These are phyloP conservation scores for Pandemis heparana DNA, from an alignment of 2,888 invertebrate genomes.

Conservation along the genomic window DNA sequence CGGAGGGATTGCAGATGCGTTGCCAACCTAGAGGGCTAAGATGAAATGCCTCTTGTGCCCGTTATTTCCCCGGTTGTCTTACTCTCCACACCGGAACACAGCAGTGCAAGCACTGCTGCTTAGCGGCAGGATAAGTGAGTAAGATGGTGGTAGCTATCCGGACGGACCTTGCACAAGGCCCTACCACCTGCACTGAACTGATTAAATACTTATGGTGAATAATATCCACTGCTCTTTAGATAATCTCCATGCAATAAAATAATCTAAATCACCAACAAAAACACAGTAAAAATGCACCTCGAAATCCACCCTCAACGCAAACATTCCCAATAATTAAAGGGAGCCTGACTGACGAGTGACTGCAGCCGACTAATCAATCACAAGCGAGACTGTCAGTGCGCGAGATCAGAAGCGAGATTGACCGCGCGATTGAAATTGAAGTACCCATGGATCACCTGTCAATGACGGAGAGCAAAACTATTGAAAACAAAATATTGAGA, in stretches of 20 bases:
- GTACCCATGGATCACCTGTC: constrained; percentile 20
- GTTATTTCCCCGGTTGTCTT: no score
- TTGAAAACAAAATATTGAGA: neutral
- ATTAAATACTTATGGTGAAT: no score
- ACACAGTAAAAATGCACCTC: neutral
- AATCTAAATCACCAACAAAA: neutral
- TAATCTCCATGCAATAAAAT: neutral
- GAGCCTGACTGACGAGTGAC: constrained; percentile 11
- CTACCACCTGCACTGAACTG: no score
- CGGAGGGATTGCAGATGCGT: no score
- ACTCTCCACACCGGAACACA: no score
- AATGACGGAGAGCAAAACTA: neutral
- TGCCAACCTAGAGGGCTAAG: no score
- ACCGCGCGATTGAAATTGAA: constrained; percentile 27
- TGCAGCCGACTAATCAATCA: constrained; percentile 26
- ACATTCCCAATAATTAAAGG: neutral
- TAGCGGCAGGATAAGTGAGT: no score
- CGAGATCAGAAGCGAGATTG: neutral
- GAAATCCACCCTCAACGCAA: neutral
- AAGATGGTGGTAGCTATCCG: no score
- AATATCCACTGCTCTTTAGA: neutral
- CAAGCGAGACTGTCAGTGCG: neutral
- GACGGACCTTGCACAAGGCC: no score
- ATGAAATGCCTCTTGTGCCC: no score
- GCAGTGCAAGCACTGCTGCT: no score